Evolutionary conservation across 2,797 vertebrate species (phyloP).

Genomic region (Silurus lanzhouensis): DNA sequence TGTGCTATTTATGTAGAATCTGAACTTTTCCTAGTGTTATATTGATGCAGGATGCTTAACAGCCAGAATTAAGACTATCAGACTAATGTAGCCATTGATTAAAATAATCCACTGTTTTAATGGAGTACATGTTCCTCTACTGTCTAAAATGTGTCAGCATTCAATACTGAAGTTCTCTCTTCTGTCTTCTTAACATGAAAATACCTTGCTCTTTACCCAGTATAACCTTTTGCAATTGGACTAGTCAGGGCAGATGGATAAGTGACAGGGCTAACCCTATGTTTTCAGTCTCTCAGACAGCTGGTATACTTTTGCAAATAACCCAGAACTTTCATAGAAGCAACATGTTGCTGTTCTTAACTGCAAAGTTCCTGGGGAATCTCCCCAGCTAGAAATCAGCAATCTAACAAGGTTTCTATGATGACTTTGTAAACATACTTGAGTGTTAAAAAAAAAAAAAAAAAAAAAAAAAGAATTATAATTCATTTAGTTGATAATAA

Average conservation of each 20-base stretch:
- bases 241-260: not conserved
- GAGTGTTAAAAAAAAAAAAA: not conserved
- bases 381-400: not conserved
- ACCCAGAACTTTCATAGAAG: not conserved
- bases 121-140: not conserved
- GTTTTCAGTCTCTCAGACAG: not conserved
- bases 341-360: constrained; percentile 2
- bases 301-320: not conserved
- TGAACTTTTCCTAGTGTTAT: not conserved
- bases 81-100: not conserved
- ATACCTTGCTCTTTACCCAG: not conserved
- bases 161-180: not conserved
- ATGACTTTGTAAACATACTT: not conserved
- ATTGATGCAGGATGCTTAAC: not conserved
- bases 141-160: not conserved
- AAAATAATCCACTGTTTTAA: not conserved
- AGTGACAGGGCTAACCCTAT: not conserved
- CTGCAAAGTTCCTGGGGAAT: constrained; percentile 15
- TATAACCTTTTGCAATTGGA: constrained; percentile 1
- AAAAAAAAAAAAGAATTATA: no score
- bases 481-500: no score
- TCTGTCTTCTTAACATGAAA: constrained; percentile 5
- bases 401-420: not conserved
- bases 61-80: not conserved
- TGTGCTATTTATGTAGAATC: no score